Base-by-base conservation (phyloP, 2,113 vertebrate genomes). In the Gorsachius goisagi region DNA sequence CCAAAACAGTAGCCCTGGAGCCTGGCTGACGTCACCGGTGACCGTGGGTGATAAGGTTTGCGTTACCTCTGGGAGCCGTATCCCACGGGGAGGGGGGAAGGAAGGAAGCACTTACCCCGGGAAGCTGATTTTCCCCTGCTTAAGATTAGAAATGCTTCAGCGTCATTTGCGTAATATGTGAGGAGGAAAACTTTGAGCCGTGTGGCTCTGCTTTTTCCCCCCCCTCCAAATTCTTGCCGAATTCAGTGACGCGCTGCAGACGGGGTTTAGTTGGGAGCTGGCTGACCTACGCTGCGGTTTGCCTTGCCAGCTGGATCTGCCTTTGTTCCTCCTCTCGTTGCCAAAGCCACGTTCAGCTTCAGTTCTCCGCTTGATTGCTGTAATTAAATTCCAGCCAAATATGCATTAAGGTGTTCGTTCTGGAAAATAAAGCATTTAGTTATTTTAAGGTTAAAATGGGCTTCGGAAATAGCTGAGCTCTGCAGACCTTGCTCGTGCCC, bases 271-370 rank as follows among this genome's bases (percentile, higher is more conserved):
- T 19, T 8, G 24, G 62, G 85, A 87, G 78, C 74, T 55, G 88
- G 56, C 74, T 76, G 90, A 75, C 50, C 78, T 30, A 4, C 0
- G 0, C 72, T 0, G 4, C 3, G 66, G 56, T 53, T 49, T 73
- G 73, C 56, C 0, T 15, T 81, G 83, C 88, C 71, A 89, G 88
- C 81, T 95, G 88, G 78, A 92, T 59, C 75, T 85, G 88, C 86
- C 68, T 89, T 78, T 77, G 86, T 85, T 82, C 45, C 85, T 96
- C 72, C 74, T 91, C 30, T 86, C 47, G 0, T 33, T 96, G 95
- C 93, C 95, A 96, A 89, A 93, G 92, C 88, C 83, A 33, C 8
- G 17, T 76, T 93, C 82, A 62, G 85, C 95, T 82, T 88, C 90
- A 72, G 15, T 85, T 94, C 71, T 66, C 72, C 24, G 2, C 88